Base-by-base conservation (phyloP, 2,113 vertebrate species). In the Cavia aperea region DNA sequence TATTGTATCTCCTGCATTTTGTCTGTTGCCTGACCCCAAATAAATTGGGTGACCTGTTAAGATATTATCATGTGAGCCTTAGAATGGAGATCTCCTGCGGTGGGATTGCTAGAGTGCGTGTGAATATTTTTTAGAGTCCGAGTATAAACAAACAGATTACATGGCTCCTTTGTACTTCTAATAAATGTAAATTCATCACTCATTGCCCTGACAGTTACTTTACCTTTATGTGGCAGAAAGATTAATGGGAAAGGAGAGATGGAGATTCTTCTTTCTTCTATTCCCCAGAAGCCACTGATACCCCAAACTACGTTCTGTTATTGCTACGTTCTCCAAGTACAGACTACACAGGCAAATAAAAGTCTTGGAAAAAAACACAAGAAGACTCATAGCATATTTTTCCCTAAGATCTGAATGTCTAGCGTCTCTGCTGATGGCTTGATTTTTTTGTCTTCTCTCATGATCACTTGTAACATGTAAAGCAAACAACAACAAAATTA, bases 201-300 rank as follows among this genome's bases (percentile, higher is more conserved):
- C 63, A 88, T 91, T 56, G 24, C 13, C 87, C 68, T 75, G 81
- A 68, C 9, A n/a, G 24, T 93, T 82, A 36, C 51, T 85, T 88
- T 86, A 88, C n/a, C 72, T 31, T 39, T 79, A 60, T 77, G 26
- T 29, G 31, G 46, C 36, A 78, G 14, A 88, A 5, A 89, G 56
- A 43, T 84, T 65, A 81, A 43, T 79, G 10, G 29, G 31, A 21
- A 90, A 86, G n/a, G 81, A 73, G 16, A 81, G 54, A 26, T 15
- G 88, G 66, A 68, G 12, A 65, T 88, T 90, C 16, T 39, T 90
- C 77, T 95, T 84, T 84, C 24, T 88, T 82, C 18, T 84, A 39
- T 81, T 86, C 54, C 89, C 29, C 33, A 16, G 70, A 81, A 79
- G 39, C 24, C 33, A 79, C 39, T 86, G 60, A 18, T 79, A 65